Evolutionary conservation across 2,888 invertebrate species (phyloP), one percentile per base, ranked within the genome.

Genomic region (Cordilura impudica): DNA sequence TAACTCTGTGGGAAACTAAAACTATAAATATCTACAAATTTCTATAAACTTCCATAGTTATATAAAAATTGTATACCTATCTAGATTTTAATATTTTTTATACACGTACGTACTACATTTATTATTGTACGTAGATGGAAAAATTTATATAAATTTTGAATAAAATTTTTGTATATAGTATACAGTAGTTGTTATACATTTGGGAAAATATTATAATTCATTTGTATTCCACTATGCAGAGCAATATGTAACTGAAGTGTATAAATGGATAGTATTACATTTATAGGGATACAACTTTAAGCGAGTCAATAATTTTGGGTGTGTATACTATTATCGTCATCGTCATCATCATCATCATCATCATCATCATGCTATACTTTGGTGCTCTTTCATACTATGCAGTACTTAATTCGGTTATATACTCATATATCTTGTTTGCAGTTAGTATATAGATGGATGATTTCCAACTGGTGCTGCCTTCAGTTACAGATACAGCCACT

Each of bases 281-380:
- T 79, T 79, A 79, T 79, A 79, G 75, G 79, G 79, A 79, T 79
- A 79, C 79, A 79, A 79, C 75, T 79, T 66, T 71, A 78, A 78
- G 67, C 66, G 79, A 79, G 79, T 79, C 79, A 71, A 79, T 79
- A 79, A 75, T 79, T 79, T 79, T 75, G 79, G 79, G 79, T 79
- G 79, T 79, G 79, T 79, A 79, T 78, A 78, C 69, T 49, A 67
- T 47, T 18, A 45, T 35, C 39, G 43, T 19, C 56, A 58, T 18
- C 39, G 39, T 49, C 26, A 45, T 35, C 39, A 58, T 19, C 56
- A 58, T 18, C 39, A 58, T 49, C n/a, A n/a, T 47, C 26, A 45
- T 35, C 39, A 58, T 19, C 56, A 58, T 18, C 39, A 58, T 49
- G 47, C 72, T 23, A 66, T 74, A 53, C 56, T 67, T 31, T 31